A percentile compares a stretch with the other conserved stretches of the same genome.
Evolutionary conservation across 2,888 invertebrate genomes (phyloP).

Genomic region (Stegophylla sp.): DNA sequence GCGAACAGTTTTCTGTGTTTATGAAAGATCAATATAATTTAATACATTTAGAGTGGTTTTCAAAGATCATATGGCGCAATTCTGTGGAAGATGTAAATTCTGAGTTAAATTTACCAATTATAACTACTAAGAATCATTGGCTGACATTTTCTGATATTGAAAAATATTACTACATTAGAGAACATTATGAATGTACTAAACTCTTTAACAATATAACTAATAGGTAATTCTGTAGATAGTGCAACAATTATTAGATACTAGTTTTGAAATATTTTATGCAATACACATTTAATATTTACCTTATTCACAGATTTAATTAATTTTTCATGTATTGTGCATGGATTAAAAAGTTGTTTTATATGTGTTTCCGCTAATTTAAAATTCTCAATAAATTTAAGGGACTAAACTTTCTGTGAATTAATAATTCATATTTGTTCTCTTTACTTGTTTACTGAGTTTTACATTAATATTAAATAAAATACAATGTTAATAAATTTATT

Average conservation of each 20-base stretch:
- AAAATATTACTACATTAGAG: constrained; percentile 74
- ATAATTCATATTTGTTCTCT: too few species aligned
- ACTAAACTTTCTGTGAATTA: too few species aligned
- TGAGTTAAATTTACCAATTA: constrained; percentile 74
- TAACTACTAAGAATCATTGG: constrained; percentile 69
- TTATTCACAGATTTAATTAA: too few species aligned
- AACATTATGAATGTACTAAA: constrained; percentile 68
- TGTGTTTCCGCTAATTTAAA: too few species aligned
- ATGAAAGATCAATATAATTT: constrained; percentile 68
- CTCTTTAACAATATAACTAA: constrained; percentile 66
- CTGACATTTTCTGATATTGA: constrained; percentile 76
- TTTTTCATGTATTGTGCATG: too few species aligned
- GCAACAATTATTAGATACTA: neutral
- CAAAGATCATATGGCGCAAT: constrained; percentile 74
- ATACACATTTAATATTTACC: too few species aligned
- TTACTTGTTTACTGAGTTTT: too few species aligned
- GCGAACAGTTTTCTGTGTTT: constrained; percentile 63
- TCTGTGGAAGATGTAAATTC: constrained; percentile 73
- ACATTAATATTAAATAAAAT: too few species aligned
- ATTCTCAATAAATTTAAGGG: too few species aligned
- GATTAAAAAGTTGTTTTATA: too few species aligned
- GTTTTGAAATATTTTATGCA: neutral
- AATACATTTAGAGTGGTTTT: constrained; percentile 68
- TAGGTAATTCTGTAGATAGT: neutral
- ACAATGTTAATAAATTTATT: too few species aligned